Conservation (phyloP, 2,797 vertebrate species). For the Lagorchestes hirsutus region DNA sequence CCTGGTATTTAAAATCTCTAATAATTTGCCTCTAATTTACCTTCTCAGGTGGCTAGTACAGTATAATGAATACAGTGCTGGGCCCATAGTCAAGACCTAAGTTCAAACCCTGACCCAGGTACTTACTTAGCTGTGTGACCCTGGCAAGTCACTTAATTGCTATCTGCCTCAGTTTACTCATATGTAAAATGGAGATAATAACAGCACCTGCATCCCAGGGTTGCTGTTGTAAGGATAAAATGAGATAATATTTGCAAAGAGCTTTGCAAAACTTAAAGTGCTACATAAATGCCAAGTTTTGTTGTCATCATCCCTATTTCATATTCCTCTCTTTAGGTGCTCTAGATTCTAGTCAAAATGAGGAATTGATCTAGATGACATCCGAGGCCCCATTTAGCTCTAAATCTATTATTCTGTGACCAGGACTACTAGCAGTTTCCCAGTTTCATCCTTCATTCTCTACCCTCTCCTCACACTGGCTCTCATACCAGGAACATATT, state of each 20-base stretch:
- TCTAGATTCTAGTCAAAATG: neutral
- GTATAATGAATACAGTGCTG: neutral
- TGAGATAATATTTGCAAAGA: neutral
- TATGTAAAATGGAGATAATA: neutral
- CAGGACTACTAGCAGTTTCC: neutral
- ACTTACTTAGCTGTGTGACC: neutral
- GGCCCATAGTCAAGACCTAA: too few relatives aligned
- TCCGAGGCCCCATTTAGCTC: neutral
- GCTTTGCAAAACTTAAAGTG: neutral
- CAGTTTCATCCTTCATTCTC: neutral
- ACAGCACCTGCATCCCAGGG: neutral
- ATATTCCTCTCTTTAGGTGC: neutral
- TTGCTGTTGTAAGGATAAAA: neutral
- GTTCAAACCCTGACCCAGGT: too few relatives aligned
- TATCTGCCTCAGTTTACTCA: neutral
- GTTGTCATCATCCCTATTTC: neutral
- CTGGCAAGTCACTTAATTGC: neutral
- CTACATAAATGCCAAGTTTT: neutral
- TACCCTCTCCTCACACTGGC: neutral
- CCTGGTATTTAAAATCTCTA: too few relatives aligned
- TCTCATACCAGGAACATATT: neutral
- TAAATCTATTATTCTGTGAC: neutral
- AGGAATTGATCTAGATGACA: neutral
- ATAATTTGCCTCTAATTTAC: neutral
- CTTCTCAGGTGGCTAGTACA: neutral